These are phyloP conservation scores for Calliopsis andreniformis DNA, from an alignment of 1,140 invertebrate species.

Conservation along the genomic window DNA sequence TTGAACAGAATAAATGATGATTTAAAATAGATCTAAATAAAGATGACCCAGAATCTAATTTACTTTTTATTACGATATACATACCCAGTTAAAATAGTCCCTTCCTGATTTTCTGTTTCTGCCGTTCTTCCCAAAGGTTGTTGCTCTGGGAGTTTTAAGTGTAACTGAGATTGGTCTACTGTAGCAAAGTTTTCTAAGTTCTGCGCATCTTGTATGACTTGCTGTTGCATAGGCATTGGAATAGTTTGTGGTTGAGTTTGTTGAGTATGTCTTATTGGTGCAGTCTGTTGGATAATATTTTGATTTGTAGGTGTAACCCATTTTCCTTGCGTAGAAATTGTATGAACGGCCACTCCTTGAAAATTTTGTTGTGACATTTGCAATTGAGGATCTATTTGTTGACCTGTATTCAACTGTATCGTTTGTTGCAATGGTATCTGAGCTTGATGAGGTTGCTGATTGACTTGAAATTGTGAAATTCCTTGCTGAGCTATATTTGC, in stretches of 20 bases:
- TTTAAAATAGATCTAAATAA: constrained; percentile 9
- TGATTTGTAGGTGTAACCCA: constrained; percentile 70
- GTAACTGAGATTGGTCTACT: constrained; percentile 70
- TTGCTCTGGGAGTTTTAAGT: constrained; percentile 72
- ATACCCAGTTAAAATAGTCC: constrained; percentile 64
- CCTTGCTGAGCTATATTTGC: constrained; percentile 52
- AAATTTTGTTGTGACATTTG: constrained; percentile 67
- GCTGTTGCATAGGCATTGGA: constrained; percentile 64
- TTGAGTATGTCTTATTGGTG: constrained; percentile 68
- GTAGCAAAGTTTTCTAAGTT: constrained; percentile 45
- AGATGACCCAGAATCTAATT: constrained; percentile 1
- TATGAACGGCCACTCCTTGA: constrained; percentile 63
- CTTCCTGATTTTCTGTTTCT: constrained; percentile 66
- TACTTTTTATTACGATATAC: constrained; percentile 12
- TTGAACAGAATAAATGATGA: constrained; percentile 34
- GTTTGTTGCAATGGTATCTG: constrained; percentile 59
- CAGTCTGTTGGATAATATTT: constrained; percentile 61
- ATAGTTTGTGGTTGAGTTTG: constrained; percentile 65
- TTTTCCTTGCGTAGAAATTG: constrained; percentile 58
- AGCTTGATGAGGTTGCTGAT: constrained; percentile 50
- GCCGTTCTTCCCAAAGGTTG: constrained; percentile 57
- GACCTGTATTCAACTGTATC: constrained; percentile 59
- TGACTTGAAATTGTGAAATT: constrained; percentile 61
- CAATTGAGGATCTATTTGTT: constrained; percentile 61
- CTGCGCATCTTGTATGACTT: constrained; percentile 65